Evolutionary conservation across 1,140 invertebrate genomes (phyloP).

Genomic region (Macrobrachium nipponense): DNA sequence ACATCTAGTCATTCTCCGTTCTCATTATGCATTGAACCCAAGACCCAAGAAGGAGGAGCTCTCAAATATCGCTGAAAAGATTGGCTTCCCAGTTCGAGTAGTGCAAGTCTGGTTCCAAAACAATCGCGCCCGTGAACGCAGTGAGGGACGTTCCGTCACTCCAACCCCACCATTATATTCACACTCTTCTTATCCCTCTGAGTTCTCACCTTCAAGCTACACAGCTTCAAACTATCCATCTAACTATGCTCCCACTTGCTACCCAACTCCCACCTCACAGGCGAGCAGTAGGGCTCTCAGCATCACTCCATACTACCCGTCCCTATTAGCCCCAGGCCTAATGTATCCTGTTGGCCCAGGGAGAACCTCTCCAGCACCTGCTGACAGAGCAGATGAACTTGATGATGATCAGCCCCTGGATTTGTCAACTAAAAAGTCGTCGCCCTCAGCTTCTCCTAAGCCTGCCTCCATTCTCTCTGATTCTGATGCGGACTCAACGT

Average conservation of each 20-base stretch:
- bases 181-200: conserved; percentile 24
- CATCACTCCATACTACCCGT: conserved; percentile 43
- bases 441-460: conserved; percentile 60
- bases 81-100: conserved; percentile 90
- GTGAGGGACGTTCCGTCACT: conserved; percentile 75
- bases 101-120: conserved; percentile 99
- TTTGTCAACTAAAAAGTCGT: conserved; percentile 64
- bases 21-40: conserved; percentile 89
- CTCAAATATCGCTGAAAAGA: conserved; percentile 86
- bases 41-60: conserved; percentile 94
- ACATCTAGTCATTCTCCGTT: conserved; percentile 87
- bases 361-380: conserved; percentile 46
- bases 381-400: conserved; percentile 58
- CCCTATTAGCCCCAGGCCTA: conserved; percentile 33
- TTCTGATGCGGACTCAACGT: conserved; percentile 58
- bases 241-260: conserved; percentile 56
- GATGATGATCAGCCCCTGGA: conserved; percentile 65
- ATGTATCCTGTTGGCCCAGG: conserved; percentile 34
- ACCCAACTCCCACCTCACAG: conserved; percentile 51
- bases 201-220: conserved; percentile 18
- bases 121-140: conserved; percentile 89
- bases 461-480: conserved; percentile 56
- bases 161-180: conserved; percentile 62
- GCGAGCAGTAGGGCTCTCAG: conserved; percentile 64
- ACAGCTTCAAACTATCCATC: conserved; percentile 35